These are phyloP conservation scores for Phalacrocorax brasilianus DNA, from an alignment of 2,113 vertebrate genomes.

Conservation along the genomic window DNA sequence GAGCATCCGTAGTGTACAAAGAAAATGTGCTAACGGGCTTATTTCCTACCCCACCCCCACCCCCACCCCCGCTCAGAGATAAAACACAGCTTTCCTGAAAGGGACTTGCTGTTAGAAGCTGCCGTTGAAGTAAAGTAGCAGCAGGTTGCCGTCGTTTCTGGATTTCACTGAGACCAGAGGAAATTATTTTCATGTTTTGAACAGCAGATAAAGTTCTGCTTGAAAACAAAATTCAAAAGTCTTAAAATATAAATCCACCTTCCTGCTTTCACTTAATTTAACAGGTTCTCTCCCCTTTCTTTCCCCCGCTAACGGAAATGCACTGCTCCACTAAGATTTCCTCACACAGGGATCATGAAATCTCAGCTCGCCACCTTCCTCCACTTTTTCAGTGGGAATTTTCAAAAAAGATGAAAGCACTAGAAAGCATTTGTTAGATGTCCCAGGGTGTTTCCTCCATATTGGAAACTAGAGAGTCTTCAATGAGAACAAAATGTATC, in stretches of 20 bases:
- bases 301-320: neutral
- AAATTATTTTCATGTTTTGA: neutral
- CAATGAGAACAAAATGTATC: neutral
- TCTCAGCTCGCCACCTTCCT: neutral
- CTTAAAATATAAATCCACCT: neutral
- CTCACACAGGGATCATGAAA: neutral
- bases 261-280: neutral
- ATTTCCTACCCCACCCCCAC: neutral
- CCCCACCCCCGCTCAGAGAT: neutral
- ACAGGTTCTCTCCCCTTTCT: neutral
- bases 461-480: neutral
- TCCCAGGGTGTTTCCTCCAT: neutral
- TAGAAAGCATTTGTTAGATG: neutral
- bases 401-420: neutral
- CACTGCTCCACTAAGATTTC: neutral
- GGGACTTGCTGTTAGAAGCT: slow-evolving; percentile 10
- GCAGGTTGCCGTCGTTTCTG: neutral
- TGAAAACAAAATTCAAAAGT: neutral
- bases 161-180: neutral
- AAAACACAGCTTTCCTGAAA: slow-evolving; percentile 41
- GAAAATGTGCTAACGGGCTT: slow-evolving; percentile 64
- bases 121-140: neutral
- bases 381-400: neutral
- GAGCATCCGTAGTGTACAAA: slow-evolving; percentile 8
- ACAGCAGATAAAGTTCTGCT: neutral